Conservation (phyloP, 2,113 vertebrate species). For the Leiothrix lutea region DNA sequence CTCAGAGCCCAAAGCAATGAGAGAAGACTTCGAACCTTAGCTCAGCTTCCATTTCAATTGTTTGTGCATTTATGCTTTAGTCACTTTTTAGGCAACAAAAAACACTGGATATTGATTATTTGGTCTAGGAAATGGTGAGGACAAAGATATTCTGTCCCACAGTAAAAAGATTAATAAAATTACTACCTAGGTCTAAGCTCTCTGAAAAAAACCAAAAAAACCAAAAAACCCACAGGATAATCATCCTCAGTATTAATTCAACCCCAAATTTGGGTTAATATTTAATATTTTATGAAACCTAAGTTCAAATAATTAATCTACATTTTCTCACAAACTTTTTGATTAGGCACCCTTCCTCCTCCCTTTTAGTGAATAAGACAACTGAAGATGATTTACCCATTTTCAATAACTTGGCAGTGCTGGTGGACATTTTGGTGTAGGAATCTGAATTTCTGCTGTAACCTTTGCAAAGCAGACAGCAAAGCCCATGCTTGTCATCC, state of each 20-base stretch:
- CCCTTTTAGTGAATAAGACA: background rate
- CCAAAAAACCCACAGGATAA: too few species aligned
- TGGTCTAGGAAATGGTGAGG: background rate
- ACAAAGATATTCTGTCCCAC: background rate
- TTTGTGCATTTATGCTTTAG: background rate
- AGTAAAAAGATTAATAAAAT: background rate
- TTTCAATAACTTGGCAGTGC: background rate
- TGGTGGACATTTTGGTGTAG: background rate
- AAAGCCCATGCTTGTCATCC: background rate
- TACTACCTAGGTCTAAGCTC: background rate
- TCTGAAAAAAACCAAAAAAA: background rate
- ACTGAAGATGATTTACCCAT: background rate
- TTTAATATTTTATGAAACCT: background rate
- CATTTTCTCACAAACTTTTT: background rate
- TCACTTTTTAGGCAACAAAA: background rate
- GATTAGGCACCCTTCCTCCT: background rate
- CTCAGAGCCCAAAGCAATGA: background rate
- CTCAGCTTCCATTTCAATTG: background rate
- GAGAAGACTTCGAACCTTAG: background rate
- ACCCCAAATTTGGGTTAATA: background rate
- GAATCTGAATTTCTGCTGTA: background rate
- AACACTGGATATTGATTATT: background rate
- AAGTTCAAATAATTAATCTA: background rate
- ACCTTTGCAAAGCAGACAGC: background rate
- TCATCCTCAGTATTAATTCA: background rate